Evolutionary conservation across 2,797 vertebrate species (phyloP).

Genomic region (Sparus aurata): DNA sequence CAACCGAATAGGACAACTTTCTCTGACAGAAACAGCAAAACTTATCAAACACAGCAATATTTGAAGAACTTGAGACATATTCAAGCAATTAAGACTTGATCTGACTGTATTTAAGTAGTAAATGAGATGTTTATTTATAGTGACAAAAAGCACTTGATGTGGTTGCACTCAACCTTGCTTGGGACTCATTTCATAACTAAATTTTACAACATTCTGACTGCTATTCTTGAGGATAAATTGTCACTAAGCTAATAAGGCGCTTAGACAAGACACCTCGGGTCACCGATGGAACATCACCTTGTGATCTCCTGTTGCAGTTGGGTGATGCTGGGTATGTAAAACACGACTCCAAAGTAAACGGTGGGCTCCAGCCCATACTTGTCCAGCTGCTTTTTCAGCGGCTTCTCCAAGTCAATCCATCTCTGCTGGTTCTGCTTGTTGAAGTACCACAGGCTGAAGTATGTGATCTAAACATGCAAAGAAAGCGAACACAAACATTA

Average conservation of each 20-base stretch:
- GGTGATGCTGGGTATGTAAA: constrained; percentile 93
- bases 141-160: neutral
- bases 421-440: constrained; percentile 98
- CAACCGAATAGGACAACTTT: constrained; percentile 5
- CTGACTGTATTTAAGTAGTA: neutral
- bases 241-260: neutral
- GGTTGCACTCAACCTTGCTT: neutral
- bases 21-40: constrained; percentile 19
- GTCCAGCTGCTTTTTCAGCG: constrained; percentile 98
- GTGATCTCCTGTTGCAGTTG: constrained; percentile 99
- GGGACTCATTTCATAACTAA: neutral
- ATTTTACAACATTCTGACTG: neutral
- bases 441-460: constrained; percentile 98
- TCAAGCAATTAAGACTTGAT: neutral
- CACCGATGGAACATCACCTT: constrained; percentile 85
- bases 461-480: constrained; percentile 88
- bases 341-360: constrained; percentile 97
- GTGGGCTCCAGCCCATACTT: constrained; percentile 96
- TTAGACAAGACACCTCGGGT: constrained; percentile 19
- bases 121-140: neutral
- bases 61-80: neutral
- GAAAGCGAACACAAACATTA: constrained; percentile 40
- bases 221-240: neutral
- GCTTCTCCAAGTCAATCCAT: constrained; percentile 98
- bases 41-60: neutral